These are phyloP conservation scores for Hermetia illucens DNA, from an alignment of 1,140 invertebrate species.

Conservation along the genomic window DNA sequence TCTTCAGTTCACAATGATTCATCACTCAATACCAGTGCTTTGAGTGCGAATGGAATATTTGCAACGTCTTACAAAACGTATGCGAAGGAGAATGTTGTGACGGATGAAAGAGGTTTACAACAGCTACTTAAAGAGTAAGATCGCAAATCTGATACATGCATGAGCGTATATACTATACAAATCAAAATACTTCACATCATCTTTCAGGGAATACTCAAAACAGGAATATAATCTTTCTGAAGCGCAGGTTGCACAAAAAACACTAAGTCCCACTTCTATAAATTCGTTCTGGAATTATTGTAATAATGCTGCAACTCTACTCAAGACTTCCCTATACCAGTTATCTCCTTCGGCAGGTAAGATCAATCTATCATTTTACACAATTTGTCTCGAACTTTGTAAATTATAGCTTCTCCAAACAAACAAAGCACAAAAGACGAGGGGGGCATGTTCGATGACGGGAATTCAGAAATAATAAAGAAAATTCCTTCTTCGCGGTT, in stretches of 20 bases:
- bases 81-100: slow-evolving; percentile 25
- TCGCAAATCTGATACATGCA: slow-evolving; percentile 1
- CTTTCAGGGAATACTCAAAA: slow-evolving; percentile 10
- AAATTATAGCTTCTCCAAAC: slow-evolving; percentile 11
- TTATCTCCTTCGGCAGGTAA: slow-evolving; percentile 15
- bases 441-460: slow-evolving; percentile 15
- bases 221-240: slow-evolving; percentile 17
- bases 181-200: slow-evolving; percentile 4
- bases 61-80: slow-evolving; percentile 22
- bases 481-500: slow-evolving; percentile 23
- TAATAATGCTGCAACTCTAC: slow-evolving; percentile 21
- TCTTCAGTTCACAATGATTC: slow-evolving; percentile 13
- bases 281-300: slow-evolving; percentile 30
- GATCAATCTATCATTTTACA: not conserved
- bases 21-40: slow-evolving; percentile 18
- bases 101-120: slow-evolving; percentile 30
- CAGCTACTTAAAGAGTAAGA: slow-evolving; percentile 29
- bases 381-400: not conserved
- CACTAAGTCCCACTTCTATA: slow-evolving; percentile 11
- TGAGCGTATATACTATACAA: not conserved
- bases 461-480: slow-evolving; percentile 25
- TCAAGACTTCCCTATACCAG: slow-evolving; percentile 25
- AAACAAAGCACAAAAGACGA: slow-evolving; percentile 22
- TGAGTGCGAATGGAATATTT: slow-evolving; percentile 16
- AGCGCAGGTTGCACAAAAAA: slow-evolving; percentile 9